A percentile compares a stretch with the other conserved stretches of the same genome.
Conservation (phyloP, 2,113 vertebrate species). For the Mionectes macconnelli region DNA sequence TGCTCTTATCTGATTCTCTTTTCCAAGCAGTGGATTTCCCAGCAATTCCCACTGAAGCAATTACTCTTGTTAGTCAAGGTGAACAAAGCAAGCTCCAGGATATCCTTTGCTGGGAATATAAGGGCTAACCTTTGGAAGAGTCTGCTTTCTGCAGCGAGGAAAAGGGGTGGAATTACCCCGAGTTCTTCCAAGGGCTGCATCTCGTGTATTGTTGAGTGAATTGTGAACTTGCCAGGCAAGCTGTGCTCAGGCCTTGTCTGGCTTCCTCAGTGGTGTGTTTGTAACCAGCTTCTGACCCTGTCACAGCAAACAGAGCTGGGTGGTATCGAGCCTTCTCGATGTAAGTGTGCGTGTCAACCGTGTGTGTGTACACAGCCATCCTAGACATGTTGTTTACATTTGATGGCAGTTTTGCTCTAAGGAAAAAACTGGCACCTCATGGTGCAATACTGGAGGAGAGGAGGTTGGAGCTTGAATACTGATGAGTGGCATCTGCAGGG, state of each 20-base stretch:
- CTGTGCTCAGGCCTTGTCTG: neutral
- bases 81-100: conserved; percentile 46
- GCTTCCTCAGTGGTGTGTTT: neutral
- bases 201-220: neutral
- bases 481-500: neutral
- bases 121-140: neutral
- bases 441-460: neutral
- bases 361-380: neutral
- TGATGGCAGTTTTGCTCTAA: neutral
- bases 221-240: neutral
- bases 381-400: conserved; percentile 14
- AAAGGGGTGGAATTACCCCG: neutral
- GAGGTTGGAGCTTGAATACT: neutral
- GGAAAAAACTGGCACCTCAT: neutral
- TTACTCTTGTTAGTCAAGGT: conserved; percentile 13
- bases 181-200: neutral
- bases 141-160: neutral
- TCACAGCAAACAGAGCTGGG: neutral
- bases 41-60: conserved; percentile 39
- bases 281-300: neutral
- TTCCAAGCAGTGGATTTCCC: conserved; percentile 34
- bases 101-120: conserved; percentile 55
- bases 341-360: neutral
- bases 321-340: neutral
- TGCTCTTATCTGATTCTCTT: neutral